A percentile compares a stretch with the other conserved stretches of the same genome.
Conservation (phyloP, 2,888 invertebrate species). For the Blastobasis lacticolella region DNA sequence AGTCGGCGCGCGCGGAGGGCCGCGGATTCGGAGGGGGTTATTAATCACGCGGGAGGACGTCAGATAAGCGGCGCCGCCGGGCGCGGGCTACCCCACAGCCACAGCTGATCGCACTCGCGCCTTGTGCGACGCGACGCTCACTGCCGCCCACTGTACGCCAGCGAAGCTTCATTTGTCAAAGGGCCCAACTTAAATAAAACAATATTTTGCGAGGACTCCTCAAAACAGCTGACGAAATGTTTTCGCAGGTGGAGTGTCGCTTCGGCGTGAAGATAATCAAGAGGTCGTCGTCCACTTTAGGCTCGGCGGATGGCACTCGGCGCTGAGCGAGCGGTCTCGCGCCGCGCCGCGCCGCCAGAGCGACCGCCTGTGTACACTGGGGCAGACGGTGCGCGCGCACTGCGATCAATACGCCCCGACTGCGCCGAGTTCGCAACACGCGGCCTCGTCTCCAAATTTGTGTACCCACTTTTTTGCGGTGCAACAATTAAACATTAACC, state of each 20-base stretch:
- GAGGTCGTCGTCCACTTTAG: constrained; percentile 19
- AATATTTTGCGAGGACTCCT: not conserved
- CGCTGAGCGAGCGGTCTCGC: constrained; percentile 45
- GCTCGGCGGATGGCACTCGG: constrained; percentile 46
- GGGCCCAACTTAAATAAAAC: too few species aligned
- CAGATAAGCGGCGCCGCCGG: constrained; percentile 41
- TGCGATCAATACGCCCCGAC: constrained; percentile 63
- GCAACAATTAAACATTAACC: constrained; percentile 36
- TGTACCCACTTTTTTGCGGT: constrained; percentile 52
- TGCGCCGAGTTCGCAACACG: constrained; percentile 60
- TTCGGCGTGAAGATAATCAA: constrained; percentile 13
- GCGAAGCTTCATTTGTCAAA: too few species aligned
- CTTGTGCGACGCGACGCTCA: constrained; percentile 11
- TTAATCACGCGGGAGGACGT: constrained; percentile 54
- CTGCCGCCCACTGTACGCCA: constrained; percentile 9
- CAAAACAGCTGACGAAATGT: too few species aligned
- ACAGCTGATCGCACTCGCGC: constrained; percentile 34
- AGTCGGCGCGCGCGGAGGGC: constrained; percentile 36
- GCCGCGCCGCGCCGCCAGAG: constrained; percentile 45
- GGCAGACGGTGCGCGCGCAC: constrained; percentile 67
- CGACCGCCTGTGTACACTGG: constrained; percentile 62
- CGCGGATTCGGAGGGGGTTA: constrained; percentile 47
- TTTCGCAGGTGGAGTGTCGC: too few species aligned
- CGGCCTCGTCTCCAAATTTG: constrained; percentile 54
- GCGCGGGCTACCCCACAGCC: constrained; percentile 28